phyloP scores from a whole-genome alignment of 2,113 vertebrate species.

The Cebus imitator region DNA sequence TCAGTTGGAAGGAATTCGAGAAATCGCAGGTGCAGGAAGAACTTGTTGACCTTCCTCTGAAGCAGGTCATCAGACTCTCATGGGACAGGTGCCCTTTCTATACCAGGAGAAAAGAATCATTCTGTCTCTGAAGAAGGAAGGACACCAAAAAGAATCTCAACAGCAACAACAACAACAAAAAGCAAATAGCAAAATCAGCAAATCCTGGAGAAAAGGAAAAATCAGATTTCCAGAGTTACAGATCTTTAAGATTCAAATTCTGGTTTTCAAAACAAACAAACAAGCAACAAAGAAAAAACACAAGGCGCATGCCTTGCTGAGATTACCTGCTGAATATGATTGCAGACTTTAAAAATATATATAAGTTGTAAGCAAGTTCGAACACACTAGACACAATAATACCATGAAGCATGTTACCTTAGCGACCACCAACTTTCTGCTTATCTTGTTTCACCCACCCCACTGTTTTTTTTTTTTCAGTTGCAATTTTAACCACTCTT shows the following conservation, averaged over 20 bases:
- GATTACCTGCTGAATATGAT: too few species aligned
- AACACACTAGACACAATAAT: neutral
- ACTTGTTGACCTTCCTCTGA: neutral
- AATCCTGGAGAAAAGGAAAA: too few species aligned
- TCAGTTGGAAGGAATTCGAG: neutral
- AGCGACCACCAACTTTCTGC: neutral
- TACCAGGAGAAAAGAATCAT: too few species aligned
- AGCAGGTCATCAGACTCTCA: too few species aligned
- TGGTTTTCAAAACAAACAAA: too few species aligned
- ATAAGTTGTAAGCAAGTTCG: neutral
- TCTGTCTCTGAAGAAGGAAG: neutral
- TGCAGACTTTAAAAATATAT: neutral
- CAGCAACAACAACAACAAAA: too few species aligned
- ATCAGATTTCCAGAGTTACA: too few species aligned
- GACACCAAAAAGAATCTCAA: too few species aligned
- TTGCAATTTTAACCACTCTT: neutral
- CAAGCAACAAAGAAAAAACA: too few species aligned
- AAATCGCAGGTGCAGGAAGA: neutral
- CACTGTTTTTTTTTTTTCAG: neutral
- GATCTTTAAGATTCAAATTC: too few species aligned
- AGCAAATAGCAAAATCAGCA: too few species aligned
- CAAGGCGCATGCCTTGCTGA: neutral
- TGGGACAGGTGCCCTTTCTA: neutral
- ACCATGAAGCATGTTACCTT: neutral
- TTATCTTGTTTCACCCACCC: neutral